phyloP scores from a whole-genome alignment of 2,797 vertebrate species.

The Geotrypetes seraphini region DNA sequence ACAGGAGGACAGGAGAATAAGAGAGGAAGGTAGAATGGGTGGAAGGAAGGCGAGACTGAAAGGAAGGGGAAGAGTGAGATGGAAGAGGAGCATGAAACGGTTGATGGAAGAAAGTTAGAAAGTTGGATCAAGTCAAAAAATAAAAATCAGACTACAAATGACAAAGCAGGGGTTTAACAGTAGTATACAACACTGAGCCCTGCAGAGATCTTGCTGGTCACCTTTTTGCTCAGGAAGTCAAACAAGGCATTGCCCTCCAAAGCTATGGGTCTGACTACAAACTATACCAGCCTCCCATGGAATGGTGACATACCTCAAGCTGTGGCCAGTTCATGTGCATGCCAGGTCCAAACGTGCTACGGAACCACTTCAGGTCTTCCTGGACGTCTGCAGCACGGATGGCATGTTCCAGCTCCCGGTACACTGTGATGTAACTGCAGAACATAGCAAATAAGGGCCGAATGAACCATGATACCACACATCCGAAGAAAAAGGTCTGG shows the following conservation, averaged over 20 bases:
- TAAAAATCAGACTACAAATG: too few species aligned
- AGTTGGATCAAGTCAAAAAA: too few species aligned
- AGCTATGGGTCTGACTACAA: background rate
- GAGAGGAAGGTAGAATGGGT: background rate
- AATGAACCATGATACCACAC: too few species aligned
- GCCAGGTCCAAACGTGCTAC: constrained; percentile 69
- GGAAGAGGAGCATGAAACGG: too few species aligned
- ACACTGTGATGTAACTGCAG: constrained; percentile 73
- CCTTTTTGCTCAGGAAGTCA: background rate
- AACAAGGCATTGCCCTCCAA: background rate
- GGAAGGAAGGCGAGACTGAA: too few species aligned
- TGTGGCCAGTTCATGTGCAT: constrained; percentile 98
- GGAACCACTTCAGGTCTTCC: constrained; percentile 92
- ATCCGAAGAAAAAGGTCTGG: too few species aligned
- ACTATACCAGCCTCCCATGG: background rate
- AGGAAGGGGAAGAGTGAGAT: too few species aligned
- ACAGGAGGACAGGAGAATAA: background rate
- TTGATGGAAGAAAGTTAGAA: too few species aligned
- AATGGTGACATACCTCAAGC: constrained; percentile 82
- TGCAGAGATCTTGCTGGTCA: background rate
- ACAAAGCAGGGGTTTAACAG: too few species aligned
- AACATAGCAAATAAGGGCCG: background rate
- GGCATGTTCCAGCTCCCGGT: constrained; percentile 78
- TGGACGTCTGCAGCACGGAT: constrained; percentile 74
- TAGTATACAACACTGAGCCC: too few species aligned